These are phyloP conservation scores for Scaptodrosophila lebanonensis DNA, from an alignment of 1,140 invertebrate species.

Conservation along the genomic window DNA sequence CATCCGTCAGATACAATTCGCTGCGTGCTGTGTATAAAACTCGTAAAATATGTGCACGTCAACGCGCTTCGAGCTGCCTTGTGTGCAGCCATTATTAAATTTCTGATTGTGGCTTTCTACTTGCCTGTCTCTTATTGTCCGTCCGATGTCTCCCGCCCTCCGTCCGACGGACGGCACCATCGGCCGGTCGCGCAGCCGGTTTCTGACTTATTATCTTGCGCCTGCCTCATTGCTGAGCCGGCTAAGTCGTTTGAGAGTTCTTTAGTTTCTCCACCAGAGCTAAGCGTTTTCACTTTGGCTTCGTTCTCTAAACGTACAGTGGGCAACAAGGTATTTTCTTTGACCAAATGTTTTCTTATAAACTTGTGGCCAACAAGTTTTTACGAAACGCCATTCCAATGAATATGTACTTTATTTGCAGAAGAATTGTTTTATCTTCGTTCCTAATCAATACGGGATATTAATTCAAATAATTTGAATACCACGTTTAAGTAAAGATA, in stretches of 20 bases:
- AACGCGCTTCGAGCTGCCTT: constrained; percentile 65
- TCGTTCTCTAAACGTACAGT: no score
- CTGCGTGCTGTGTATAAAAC: constrained; percentile 57
- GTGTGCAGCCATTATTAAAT: constrained; percentile 76
- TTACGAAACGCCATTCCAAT: no score
- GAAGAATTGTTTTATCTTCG: no score
- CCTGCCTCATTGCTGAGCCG: constrained; percentile 36
- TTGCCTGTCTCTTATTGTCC: constrained; percentile 49
- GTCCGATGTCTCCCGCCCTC: constrained; percentile 8
- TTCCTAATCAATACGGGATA: no score
- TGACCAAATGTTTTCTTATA: no score
- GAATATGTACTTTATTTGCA: no score
- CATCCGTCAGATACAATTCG: constrained; percentile 58
- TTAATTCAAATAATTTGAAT: no score
- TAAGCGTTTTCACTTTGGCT: no score
- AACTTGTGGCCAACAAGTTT: no score
- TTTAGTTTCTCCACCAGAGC: no score
- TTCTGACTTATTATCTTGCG: constrained; percentile 62
- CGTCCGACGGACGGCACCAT: constrained; percentile 16
- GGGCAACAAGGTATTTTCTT: no score
- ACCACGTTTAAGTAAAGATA: no score
- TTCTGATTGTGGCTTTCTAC: constrained; percentile 76
- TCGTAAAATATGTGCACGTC: constrained; percentile 75
- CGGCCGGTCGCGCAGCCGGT: constrained; percentile 33
- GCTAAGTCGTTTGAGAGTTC: constrained; percentile 22